phyloP scores from a whole-genome alignment of 2,888 invertebrate species.

The Stenurella melanura region DNA sequence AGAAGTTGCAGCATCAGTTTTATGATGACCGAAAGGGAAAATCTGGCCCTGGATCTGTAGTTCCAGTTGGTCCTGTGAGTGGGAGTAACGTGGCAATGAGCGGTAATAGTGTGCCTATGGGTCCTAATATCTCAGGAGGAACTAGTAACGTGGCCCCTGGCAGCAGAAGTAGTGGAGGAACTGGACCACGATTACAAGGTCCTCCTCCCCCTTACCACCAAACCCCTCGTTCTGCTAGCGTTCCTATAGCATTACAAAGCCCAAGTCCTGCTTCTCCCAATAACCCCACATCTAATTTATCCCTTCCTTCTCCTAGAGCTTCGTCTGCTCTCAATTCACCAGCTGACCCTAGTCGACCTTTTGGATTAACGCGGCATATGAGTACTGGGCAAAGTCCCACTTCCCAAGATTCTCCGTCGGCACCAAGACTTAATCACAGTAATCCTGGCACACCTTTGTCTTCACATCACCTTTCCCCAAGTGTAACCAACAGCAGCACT shows the following conservation, averaged over 20 bases:
- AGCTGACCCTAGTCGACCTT: slow-evolving; percentile 78
- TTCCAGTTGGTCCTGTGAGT: slow-evolving; percentile 63
- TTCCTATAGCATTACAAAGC: slow-evolving; percentile 84
- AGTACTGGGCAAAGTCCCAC: slow-evolving; percentile 79
- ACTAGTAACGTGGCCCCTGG: slow-evolving; percentile 54
- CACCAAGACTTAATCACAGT: slow-evolving; percentile 77
- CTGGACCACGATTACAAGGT: slow-evolving; percentile 78
- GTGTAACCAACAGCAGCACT: slow-evolving; percentile 72
- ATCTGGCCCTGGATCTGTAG: slow-evolving; percentile 65
- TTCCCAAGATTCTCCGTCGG: slow-evolving; percentile 78
- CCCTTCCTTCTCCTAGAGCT: slow-evolving; percentile 84
- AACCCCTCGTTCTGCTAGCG: slow-evolving; percentile 83
- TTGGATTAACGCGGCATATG: slow-evolving; percentile 74
- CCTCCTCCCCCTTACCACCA: slow-evolving; percentile 88
- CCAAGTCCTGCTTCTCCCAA: slow-evolving; percentile 84
- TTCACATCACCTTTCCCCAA: slow-evolving; percentile 77
- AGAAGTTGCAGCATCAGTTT: slow-evolving; percentile 91
- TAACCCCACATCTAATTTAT: slow-evolving; percentile 82
- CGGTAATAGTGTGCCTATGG: slow-evolving; percentile 53
- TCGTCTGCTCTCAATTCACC: slow-evolving; percentile 83
- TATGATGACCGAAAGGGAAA: slow-evolving; percentile 81
- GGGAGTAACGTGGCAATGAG: slow-evolving; percentile 48
- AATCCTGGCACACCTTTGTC: slow-evolving; percentile 84
- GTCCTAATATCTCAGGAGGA: slow-evolving; percentile 50
- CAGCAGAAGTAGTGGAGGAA: slow-evolving; percentile 66